These are phyloP conservation scores for Cheumatopsyche charites DNA, from an alignment of 1,140 invertebrate genomes.

Conservation along the genomic window DNA sequence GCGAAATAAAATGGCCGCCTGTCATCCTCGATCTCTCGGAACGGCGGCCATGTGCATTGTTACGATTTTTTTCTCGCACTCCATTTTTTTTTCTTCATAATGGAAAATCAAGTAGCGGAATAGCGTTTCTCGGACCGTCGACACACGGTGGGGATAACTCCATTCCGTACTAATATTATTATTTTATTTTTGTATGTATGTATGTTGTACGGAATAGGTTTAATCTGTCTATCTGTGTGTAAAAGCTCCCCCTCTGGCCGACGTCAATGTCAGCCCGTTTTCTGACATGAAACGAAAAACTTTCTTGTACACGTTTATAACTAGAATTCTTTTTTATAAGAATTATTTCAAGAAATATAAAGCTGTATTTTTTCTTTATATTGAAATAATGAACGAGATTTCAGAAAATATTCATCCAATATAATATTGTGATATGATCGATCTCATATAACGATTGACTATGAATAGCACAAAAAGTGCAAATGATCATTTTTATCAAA, in stretches of 20 bases:
- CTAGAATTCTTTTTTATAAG: neutral
- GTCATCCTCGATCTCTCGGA: constrained; percentile 30
- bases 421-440: too few relatives aligned
- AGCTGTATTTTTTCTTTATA: too few relatives aligned
- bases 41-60: constrained; percentile 9
- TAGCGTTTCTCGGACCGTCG: constrained; percentile 40
- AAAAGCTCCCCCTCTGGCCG: constrained; percentile 14
- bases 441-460: too few relatives aligned
- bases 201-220: neutral
- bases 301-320: neutral
- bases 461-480: too few relatives aligned
- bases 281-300: constrained; percentile 28
- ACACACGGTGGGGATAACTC: constrained; percentile 7
- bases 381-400: too few relatives aligned
- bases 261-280: constrained; percentile 27
- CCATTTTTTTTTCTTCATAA: constrained; percentile 14
- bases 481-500: too few relatives aligned
- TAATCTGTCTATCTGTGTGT: constrained; percentile 24
- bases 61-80: neutral
- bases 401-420: too few relatives aligned
- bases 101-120: constrained; percentile 47
- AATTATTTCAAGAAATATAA: too few relatives aligned
- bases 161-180: neutral
- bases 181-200: neutral
- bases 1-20: constrained; percentile 46